These are phyloP conservation scores for Scaptomyza parva DNA, from an alignment of 2,888 invertebrate genomes.

Conservation along the genomic window DNA sequence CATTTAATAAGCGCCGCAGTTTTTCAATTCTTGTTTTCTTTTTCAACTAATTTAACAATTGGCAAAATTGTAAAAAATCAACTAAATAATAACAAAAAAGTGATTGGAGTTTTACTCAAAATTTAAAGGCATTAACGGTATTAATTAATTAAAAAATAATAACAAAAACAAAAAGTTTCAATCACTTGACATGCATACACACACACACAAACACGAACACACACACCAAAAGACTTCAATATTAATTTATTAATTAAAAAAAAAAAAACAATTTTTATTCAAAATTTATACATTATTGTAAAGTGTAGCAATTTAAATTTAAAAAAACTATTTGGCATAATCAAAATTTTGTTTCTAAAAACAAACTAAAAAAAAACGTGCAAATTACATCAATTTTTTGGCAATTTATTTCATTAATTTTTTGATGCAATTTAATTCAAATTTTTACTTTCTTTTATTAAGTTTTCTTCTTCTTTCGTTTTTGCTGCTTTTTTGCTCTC, in stretches of 20 bases:
- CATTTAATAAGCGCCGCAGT: constrained; percentile 31
- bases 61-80: constrained; percentile 54
- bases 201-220: constrained; percentile 22
- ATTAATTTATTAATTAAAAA: constrained; percentile 56
- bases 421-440: constrained; percentile 49
- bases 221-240: constrained; percentile 78
- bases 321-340: constrained; percentile 52
- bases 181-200: constrained; percentile 56
- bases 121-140: constrained; percentile 62
- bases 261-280: constrained; percentile 19
- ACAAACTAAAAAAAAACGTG: constrained; percentile 44
- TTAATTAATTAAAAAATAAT: constrained; percentile 51
- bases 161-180: constrained; percentile 39
- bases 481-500: constrained; percentile 53
- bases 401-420: constrained; percentile 33
- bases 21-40: constrained; percentile 28
- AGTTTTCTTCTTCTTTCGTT: constrained; percentile 21
- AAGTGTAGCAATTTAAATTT: constrained; percentile 43
- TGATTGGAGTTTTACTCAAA: constrained; percentile 79
- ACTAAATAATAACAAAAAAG: constrained; percentile 57
- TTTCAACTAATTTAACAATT: constrained; percentile 35
- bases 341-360: constrained; percentile 62
- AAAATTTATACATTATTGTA: constrained; percentile 48
- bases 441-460: constrained; percentile 30
- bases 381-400: constrained; percentile 47